Evolutionary conservation across 2,113 vertebrate species (phyloP).

Genomic region (Osmerus eperlanus): DNA sequence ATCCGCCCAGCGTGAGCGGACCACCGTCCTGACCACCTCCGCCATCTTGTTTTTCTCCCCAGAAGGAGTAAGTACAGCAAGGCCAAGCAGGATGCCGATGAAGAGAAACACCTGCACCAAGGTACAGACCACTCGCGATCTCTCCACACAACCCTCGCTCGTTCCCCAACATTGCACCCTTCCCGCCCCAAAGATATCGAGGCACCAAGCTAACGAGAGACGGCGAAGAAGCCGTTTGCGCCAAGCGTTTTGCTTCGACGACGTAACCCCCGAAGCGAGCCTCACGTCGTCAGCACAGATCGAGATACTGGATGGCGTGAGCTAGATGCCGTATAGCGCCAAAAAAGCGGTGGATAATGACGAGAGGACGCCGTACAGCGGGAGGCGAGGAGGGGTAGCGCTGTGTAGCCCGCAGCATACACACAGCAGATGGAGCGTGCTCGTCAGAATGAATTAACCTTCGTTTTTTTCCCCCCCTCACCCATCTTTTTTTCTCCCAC

Average conservation of each 20-base stretch:
- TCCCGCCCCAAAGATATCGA: not conserved
- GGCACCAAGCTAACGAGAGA: not conserved
- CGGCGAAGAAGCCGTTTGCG: no score
- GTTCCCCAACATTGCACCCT: not conserved
- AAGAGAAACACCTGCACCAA: conserved; percentile 95
- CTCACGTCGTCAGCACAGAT: no score
- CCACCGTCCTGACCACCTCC: conserved; percentile 10
- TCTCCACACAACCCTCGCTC: not conserved
- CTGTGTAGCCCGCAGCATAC: conserved; percentile 53
- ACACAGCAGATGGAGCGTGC: conserved; percentile 59
- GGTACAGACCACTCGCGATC: conserved; percentile 66
- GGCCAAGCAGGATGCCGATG: conserved; percentile 94
- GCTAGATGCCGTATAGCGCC: not conserved
- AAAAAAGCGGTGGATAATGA: conserved; percentile 21
- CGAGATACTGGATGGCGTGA: not conserved
- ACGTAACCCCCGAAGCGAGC: no score
- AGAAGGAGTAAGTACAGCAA: conserved; percentile 97
- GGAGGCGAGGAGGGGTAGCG: conserved; percentile 22
- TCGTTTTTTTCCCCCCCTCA: no score
- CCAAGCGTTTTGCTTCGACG: no score
- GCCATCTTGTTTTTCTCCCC: conserved; percentile 53
- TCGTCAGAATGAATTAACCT: conserved; percentile 52
- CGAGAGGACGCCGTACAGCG: not conserved
- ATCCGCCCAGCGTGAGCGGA: not conserved
- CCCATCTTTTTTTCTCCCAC: no score